Conservation (phyloP, 2,113 vertebrate genomes). For the Sakesphorus luctuosus region DNA sequence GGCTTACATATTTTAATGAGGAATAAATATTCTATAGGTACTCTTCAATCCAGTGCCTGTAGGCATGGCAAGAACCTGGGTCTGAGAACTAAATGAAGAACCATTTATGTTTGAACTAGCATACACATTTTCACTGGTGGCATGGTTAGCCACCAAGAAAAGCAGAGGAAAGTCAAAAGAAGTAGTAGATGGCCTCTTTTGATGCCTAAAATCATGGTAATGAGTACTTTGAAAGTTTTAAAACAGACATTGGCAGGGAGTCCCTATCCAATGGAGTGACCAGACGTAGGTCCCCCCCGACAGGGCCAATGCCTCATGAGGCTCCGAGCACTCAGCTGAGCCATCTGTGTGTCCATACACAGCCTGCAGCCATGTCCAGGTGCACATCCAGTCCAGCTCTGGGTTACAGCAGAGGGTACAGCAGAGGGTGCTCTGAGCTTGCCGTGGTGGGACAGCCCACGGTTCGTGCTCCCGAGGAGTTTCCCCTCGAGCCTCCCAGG, state of each 20-base stretch:
- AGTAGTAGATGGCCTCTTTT: background rate
- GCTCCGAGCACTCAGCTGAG: background rate
- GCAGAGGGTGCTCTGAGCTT: conserved; percentile 42
- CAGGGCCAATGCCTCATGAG: rapidly evolving
- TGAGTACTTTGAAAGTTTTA: too few relatives aligned
- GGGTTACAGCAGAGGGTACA: conserved; percentile 37
- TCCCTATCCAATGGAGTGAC: rapidly evolving
- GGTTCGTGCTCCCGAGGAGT: background rate
- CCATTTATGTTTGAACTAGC: background rate
- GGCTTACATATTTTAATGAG: background rate
- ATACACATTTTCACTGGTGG: background rate
- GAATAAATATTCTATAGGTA: background rate
- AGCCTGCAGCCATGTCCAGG: rapidly evolving
- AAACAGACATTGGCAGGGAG: background rate
- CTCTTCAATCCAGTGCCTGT: background rate
- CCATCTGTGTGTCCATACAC: rapidly evolving
- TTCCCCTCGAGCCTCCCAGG: background rate
- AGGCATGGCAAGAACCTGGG: background rate
- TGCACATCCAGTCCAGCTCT: background rate
- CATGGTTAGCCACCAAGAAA: background rate
- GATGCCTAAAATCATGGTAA: background rate
- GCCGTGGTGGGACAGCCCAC: background rate
- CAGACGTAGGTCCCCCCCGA: rapidly evolving
- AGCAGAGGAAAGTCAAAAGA: background rate
- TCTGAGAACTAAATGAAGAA: background rate